Conservation (phyloP, 37 sponge, comb jelly and placozoan genomes). For the Corticium candelabrum region DNA sequence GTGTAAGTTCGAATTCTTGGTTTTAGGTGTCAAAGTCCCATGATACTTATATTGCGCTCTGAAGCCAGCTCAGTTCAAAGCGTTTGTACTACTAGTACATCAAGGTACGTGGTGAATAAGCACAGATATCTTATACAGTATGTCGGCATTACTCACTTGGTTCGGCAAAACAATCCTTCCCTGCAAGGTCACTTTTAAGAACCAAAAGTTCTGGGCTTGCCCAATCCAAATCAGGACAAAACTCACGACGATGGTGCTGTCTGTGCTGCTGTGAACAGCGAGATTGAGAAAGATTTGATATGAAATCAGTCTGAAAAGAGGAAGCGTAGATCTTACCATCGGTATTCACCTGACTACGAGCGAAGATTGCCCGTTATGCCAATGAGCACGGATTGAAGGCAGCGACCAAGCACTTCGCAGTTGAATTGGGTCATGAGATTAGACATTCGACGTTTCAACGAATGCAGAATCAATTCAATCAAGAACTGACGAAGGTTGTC, state of each 20-base stretch:
- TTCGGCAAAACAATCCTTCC: neutral
- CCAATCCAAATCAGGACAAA: neutral
- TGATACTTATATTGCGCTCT: too few species aligned
- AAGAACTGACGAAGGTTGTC: neutral
- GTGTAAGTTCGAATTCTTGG: too few species aligned
- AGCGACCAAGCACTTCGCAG: neutral
- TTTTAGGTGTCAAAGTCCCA: too few species aligned
- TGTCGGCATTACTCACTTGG: too few species aligned
- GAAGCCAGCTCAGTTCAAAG: too few species aligned
- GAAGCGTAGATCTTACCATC: constrained; percentile 20
- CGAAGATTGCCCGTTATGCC: constrained; percentile 22
- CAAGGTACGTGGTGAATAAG: too few species aligned
- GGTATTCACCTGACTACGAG: constrained; percentile 31
- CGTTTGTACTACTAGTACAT: too few species aligned
- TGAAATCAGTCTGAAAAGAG: neutral
- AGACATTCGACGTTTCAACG: neutral
- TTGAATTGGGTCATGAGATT: neutral
- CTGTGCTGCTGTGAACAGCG: neutral
- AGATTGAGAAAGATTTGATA: neutral
- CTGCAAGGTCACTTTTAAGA: neutral
- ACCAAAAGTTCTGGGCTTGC: neutral
- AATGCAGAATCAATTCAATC: neutral
- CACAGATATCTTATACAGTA: too few species aligned
- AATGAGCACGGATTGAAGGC: constrained; percentile 9
- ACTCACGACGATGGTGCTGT: neutral